Evolutionary conservation across 2,888 invertebrate species (phyloP).

Genomic region (Chymomyza caudatula): DNA sequence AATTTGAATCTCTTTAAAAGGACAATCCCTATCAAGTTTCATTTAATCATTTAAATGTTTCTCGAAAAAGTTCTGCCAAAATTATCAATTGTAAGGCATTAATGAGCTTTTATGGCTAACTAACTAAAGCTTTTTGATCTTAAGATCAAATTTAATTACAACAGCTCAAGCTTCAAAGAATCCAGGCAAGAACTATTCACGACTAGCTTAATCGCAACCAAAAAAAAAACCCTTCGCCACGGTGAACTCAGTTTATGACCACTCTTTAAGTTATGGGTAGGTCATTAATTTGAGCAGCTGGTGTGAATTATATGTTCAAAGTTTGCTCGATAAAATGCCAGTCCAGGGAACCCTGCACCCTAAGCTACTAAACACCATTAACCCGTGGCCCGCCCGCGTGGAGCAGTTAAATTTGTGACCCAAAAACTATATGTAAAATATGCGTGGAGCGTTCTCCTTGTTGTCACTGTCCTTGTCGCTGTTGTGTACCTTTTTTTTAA

Average conservation of each 20-base stretch:
- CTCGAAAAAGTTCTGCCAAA: constrained; percentile 32
- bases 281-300: constrained; percentile 67
- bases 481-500: constrained; percentile 55
- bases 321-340: constrained; percentile 66
- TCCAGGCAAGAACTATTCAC: neutral
- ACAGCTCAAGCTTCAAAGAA: constrained; percentile 36
- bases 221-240: neutral
- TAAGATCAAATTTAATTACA: constrained; percentile 50
- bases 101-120: constrained; percentile 17
- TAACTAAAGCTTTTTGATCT: constrained; percentile 20
- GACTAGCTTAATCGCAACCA: too few species aligned
- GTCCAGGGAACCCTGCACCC: neutral
- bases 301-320: constrained; percentile 66
- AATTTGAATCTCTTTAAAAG: too few species aligned
- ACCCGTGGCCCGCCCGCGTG: neutral
- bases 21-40: too few species aligned
- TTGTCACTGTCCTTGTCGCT: constrained; percentile 1
- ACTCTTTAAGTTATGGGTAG: constrained; percentile 32
- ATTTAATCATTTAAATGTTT: too few species aligned
- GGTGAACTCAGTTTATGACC: neutral
- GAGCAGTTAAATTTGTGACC: constrained; percentile 13
- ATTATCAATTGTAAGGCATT: constrained; percentile 39
- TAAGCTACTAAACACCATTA: neutral
- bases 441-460: neutral
- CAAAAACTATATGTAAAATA: neutral